phyloP scores from a whole-genome alignment of 2,113 vertebrate species.

The Perca flavescens region DNA sequence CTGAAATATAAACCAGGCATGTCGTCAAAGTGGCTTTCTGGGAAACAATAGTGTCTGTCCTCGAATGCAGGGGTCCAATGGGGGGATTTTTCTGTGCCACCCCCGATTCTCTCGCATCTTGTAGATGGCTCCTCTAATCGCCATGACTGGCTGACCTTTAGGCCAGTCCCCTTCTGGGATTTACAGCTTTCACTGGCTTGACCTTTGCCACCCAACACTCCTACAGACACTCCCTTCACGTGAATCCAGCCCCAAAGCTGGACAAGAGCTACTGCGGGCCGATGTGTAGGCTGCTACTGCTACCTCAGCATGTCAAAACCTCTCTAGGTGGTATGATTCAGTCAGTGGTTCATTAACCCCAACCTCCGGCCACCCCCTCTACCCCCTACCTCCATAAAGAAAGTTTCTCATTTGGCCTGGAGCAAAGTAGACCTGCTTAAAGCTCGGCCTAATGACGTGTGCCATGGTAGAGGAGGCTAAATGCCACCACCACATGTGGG shows the following conservation, averaged over 20 bases:
- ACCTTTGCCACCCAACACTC: constrained; percentile 77
- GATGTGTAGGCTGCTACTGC: constrained; percentile 62
- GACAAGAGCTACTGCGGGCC: constrained; percentile 52
- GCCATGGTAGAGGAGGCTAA: constrained; percentile 76
- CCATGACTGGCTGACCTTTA: constrained; percentile 81
- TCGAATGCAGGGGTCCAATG: constrained; percentile 36
- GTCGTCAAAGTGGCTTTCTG: constrained; percentile 64
- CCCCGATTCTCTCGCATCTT: constrained; percentile 74
- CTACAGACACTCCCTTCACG: constrained; percentile 75
- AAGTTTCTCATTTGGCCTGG: constrained; percentile 76
- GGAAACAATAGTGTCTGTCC: constrained; percentile 78
- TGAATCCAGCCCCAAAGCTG: constrained; percentile 59
- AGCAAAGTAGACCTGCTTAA: constrained; percentile 80
- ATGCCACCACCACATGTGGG: constrained; percentile 83
- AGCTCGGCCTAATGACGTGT: constrained; percentile 83
- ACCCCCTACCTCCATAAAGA: constrained; percentile 69
- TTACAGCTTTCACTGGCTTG: constrained; percentile 83
- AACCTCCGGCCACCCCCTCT: constrained; percentile 58
- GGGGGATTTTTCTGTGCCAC: constrained; percentile 64
- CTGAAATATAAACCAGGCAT: constrained; percentile 68
- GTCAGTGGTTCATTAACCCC: constrained; percentile 76
- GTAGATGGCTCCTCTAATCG: constrained; percentile 75
- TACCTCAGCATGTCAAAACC: constrained; percentile 79
- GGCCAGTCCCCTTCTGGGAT: constrained; percentile 77
- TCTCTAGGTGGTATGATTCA: constrained; percentile 81